Conservation (phyloP, 1,140 invertebrate species). For the Pseudachorutes palmiensis region DNA sequence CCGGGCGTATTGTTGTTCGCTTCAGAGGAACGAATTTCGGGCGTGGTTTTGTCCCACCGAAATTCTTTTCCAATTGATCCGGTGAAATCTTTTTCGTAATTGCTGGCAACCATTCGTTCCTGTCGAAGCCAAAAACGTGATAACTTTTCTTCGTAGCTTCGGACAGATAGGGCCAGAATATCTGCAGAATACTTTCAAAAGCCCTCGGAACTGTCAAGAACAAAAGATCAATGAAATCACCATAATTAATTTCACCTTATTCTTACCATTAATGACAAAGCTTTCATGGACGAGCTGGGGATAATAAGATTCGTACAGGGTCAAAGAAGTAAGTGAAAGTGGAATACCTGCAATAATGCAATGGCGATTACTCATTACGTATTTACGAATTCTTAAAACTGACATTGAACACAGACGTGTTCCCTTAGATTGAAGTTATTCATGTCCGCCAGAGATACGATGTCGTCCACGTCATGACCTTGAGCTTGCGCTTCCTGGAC, state of each 20-base stretch:
- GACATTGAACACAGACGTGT: background rate
- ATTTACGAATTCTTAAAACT: background rate
- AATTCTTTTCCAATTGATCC: too few relatives aligned
- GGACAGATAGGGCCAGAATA: too few relatives aligned
- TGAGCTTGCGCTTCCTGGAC: background rate
- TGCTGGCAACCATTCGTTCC: too few relatives aligned
- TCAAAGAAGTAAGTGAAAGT: background rate
- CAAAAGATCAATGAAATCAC: background rate
- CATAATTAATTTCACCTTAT: background rate
- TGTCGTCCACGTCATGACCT: background rate
- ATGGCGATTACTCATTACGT: background rate
- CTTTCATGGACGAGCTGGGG: background rate
- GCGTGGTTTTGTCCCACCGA: too few relatives aligned
- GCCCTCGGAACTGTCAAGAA: background rate
- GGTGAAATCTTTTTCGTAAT: too few relatives aligned
- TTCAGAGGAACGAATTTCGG: too few relatives aligned
- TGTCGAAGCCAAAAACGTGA: too few relatives aligned
- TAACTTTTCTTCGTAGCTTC: too few relatives aligned
- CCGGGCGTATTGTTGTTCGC: too few relatives aligned
- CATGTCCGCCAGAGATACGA: background rate
- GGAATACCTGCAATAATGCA: background rate
- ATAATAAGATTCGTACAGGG: background rate
- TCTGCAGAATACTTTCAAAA: background rate
- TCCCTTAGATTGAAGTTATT: background rate
- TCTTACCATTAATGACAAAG: slow-evolving; percentile 4